Conservation (phyloP, 2,797 vertebrate genomes). For the Alca torda region DNA sequence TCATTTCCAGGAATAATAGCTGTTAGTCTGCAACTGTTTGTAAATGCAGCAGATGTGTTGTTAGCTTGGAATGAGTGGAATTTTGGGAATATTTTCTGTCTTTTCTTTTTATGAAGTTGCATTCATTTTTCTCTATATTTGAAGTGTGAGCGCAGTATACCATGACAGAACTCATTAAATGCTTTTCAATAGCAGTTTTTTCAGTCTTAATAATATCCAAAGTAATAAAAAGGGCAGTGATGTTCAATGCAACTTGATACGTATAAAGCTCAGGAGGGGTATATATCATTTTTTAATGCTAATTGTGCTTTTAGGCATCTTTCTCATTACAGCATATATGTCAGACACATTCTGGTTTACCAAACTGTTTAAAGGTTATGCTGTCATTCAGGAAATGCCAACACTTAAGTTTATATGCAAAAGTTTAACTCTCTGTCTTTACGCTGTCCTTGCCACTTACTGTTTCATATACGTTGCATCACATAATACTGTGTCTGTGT, state of each 20-base stretch:
- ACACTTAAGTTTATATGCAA: background rate
- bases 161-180: background rate
- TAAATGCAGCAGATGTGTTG: background rate
- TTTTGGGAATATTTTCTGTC: background rate
- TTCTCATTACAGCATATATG: background rate
- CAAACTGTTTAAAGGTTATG: constrained; percentile 36
- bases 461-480: background rate
- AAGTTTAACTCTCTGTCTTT: constrained; percentile 5
- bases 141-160: background rate
- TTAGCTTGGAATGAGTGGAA: background rate
- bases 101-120: background rate
- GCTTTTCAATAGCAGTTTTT: background rate
- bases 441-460: background rate
- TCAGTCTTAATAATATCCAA: background rate
- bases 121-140: background rate
- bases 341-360: constrained; percentile 17
- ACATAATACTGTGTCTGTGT: background rate
- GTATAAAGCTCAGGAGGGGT: background rate
- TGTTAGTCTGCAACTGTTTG: background rate
- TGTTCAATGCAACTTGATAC: background rate
- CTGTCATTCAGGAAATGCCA: constrained; percentile 46
- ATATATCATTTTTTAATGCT: background rate
- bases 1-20: background rate
- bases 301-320: constrained; percentile 18
- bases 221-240: background rate